phyloP scores from a whole-genome alignment of 1,140 invertebrate genomes.

The Anoplophora glabripennis region DNA sequence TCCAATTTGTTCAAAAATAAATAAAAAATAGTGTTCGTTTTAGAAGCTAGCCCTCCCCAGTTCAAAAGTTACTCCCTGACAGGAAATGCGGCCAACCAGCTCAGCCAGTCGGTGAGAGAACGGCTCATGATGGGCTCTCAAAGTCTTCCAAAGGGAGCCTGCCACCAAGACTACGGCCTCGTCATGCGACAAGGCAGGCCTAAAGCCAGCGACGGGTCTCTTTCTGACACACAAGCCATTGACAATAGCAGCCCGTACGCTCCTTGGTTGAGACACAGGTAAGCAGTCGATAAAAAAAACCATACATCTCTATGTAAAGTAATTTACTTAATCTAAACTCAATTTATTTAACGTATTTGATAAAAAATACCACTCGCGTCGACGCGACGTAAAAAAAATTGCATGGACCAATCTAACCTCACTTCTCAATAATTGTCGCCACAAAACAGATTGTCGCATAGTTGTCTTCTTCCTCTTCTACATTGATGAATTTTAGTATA shows the following conservation, averaged over 20 bases:
- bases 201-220: conserved; percentile 70
- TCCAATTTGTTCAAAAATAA: too few relatives aligned
- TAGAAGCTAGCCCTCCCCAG: conserved; percentile 51
- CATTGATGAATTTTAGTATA: too few relatives aligned
- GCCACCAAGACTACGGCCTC: conserved; percentile 53
- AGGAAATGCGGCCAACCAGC: conserved; percentile 74
- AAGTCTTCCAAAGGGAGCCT: conserved; percentile 72
- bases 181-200: conserved; percentile 54
- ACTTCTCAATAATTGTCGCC: too few relatives aligned
- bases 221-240: conserved; percentile 73
- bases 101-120: conserved; percentile 80
- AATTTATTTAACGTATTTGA: too few relatives aligned
- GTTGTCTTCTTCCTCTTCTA: too few relatives aligned
- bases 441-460: too few relatives aligned
- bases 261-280: conserved; percentile 68
- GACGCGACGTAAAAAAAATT: too few relatives aligned
- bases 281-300: conserved; percentile 21
- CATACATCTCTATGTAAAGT: too few relatives aligned
- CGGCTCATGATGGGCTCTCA: conserved; percentile 76
- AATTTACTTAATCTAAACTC: too few relatives aligned
- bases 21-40: conserved; percentile 4
- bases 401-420: too few relatives aligned
- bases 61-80: conserved; percentile 78
- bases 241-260: conserved; percentile 67
- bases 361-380: too few relatives aligned